Base-by-base conservation (phyloP, 2,797 vertebrate genomes). In the Neoniphon sammara region DNA sequence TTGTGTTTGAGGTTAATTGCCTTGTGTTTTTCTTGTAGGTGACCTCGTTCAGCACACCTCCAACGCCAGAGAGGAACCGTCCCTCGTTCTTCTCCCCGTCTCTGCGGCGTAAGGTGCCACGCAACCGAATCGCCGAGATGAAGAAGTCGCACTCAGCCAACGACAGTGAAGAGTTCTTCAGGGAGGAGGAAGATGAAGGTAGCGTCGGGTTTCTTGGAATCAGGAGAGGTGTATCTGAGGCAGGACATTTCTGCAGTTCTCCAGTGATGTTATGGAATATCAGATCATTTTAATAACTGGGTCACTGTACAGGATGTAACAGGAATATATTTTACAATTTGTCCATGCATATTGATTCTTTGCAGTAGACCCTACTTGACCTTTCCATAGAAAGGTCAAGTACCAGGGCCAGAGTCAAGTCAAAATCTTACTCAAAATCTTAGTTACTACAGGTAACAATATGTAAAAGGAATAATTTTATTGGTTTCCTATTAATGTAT, bases 81-180 rank as follows among this genome's bases (percentile, higher is more conserved):
- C 98, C 98, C 0, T 95, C 97, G 44, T 99, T 99, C 91, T 99
- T 99, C 89, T 99, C 98, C 0, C 98, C 98, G 0, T 98, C 97
- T 21, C 95, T 99, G 46, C 95, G 96, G 50, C 94, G 98, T 9
- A 99, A 99, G 91, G 92, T 96, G 62, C 97, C 97, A 0, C 92
- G 96, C 30, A 96, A 94, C 90, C 90, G 95, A n/a, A 97, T 94
- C 1, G 94, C 96, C 0, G 98, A 99, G 91, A 98, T 99, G 98
- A 99, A 99, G 91, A 99, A 99, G 85, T 98, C 97, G 0, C 98
- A 99, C 87, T 99, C 98, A 0, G 98, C 98, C 78, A 99, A 99
- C 0, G 98, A 99, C 94, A 99, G 98, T 0, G 97, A 99, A 81
- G 97, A 99, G 67, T 97, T 99, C 92, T 98, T 98, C 92, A 94